Base-by-base conservation (phyloP, 2,888 invertebrate genomes). In the Synergus umbraculus region DNA sequence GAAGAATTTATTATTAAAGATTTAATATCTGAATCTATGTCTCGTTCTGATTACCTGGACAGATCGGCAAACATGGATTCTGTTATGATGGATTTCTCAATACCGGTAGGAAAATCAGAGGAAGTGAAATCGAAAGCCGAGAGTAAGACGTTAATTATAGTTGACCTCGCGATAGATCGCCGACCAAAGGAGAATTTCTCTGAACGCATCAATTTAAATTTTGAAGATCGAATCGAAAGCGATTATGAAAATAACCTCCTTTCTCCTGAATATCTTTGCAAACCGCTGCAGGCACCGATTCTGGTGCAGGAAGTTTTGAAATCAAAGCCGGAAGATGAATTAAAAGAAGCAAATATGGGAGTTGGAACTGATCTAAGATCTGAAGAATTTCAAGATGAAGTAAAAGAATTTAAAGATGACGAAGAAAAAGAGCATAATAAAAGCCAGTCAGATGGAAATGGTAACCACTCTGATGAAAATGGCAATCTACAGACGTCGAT, bases 241-340 rank as follows among this genome's bases (percentile, higher is more conserved):
- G n/a, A 73, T 54, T 15, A 12, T 37, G 73, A 73, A 18, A 73
- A 29, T 49, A n/a, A 41, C 15, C 41, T 54, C 54, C n/a, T 73
- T 37, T 73, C 54, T 10, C 37, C 37, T 37, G 37, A 49, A 41
- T 41, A 37, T 13, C 18, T 41, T n/a, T 9, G 54, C 15, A 41
- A 73, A n/a, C 41, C 73, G 10, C n/a, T 73, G 54, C 73, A 73
- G 37, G 73, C 73, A n/a, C 73, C 73, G n/a, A 41, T 37, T 37
- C n/a, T 73, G 4, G 41, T 73, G 37, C 37, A 54, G n/a, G 29
- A 73, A 58, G 29, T 73, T 54, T 54, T 73, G 5, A 37, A n/a
- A 54, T 73, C 54, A 0, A 73, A 37, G 54, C 18, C 37, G 4
- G 37, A 58, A 73, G 37, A 29, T 37, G 37, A 41, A 41, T n/a